Evolutionary conservation across 2,888 invertebrate species (phyloP).

Genomic region (Icerya purchasi): DNA sequence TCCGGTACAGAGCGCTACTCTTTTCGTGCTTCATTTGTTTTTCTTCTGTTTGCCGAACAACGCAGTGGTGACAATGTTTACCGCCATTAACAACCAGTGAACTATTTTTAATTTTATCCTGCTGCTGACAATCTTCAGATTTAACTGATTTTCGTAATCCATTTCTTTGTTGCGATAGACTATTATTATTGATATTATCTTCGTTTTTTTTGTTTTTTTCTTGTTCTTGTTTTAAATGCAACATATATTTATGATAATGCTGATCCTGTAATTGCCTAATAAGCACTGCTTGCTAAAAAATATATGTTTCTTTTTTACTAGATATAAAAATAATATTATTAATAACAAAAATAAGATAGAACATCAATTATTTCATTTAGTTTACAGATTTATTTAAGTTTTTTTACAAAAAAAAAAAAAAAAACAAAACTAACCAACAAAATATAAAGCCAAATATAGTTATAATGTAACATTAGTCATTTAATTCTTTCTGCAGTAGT

Average conservation of each 20-base stretch:
- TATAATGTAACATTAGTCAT: no score
- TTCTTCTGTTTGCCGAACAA: not conserved
- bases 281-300: constrained; percentile 63
- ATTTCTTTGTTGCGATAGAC: not conserved
- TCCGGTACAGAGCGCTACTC: not conserved
- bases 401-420: not conserved
- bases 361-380: not conserved
- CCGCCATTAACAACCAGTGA: not conserved
- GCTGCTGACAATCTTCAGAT: not conserved
- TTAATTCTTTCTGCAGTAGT: no score
- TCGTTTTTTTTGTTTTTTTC: not conserved
- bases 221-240: constrained; percentile 53
- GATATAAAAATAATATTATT: no score
- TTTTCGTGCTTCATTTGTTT: not conserved
- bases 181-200: not conserved
- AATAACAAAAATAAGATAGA: not conserved
- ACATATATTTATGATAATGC: constrained; percentile 97
- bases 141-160: no score
- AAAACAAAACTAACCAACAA: not conserved
- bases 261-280: constrained; percentile 92
- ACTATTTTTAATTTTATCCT: not conserved
- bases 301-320: no score
- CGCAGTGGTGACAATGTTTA: not conserved
- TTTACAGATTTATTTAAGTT: not conserved
- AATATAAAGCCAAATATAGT: no score